Evolutionary conservation across 2,888 invertebrate genomes (phyloP).

Genomic region (Macrophya alboannulata): DNA sequence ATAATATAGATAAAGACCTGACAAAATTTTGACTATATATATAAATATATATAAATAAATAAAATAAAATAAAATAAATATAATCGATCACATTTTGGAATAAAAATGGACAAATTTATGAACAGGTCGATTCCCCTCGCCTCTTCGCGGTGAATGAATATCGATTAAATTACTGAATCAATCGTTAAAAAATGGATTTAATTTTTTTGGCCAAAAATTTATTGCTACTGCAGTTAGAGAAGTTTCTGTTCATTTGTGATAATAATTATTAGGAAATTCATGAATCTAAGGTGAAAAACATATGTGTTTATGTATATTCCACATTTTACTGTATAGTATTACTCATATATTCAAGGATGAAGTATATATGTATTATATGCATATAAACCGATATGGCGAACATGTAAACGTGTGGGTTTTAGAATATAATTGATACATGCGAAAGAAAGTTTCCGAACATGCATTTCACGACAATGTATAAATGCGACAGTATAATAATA

Average conservation of each 20-base stretch:
- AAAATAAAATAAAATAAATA: neutral
- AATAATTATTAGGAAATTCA: neutral
- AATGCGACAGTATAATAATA: slow-evolving; percentile 49
- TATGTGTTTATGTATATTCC: neutral
- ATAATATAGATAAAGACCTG: neutral
- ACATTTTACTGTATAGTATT: neutral
- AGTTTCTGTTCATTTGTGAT: neutral
- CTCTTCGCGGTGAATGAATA: neutral
- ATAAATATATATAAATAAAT: neutral
- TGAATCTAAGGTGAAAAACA: neutral
- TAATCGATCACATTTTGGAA: neutral
- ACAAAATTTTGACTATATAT: neutral
- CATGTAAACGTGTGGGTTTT: neutral
- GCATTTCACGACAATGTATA: slow-evolving; percentile 43
- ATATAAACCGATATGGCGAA: neutral
- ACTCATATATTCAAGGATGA: neutral
- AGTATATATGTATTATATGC: neutral
- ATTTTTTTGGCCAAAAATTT: neutral
- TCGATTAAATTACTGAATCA: neutral
- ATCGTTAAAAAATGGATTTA: neutral
- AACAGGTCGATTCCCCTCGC: neutral
- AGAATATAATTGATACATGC: slow-evolving; percentile 38
- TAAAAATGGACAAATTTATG: neutral
- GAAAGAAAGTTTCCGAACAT: slow-evolving; percentile 17
- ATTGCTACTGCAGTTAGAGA: no score